These are phyloP conservation scores for Collichthys lucidus DNA, from an alignment of 2,113 vertebrate genomes.

Conservation along the genomic window DNA sequence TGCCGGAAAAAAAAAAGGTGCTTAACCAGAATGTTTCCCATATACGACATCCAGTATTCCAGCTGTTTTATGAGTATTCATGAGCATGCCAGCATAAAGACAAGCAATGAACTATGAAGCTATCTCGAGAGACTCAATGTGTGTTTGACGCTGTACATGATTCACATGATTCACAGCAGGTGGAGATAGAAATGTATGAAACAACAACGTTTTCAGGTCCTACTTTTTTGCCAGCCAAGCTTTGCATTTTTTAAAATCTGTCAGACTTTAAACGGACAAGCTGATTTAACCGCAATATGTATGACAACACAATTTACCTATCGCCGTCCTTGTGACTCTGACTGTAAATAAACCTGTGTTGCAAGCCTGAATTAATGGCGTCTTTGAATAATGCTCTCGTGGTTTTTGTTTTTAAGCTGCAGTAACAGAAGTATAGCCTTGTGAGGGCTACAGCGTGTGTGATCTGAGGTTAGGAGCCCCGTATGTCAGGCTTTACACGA, in stretches of 20 bases:
- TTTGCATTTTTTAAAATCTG: neutral
- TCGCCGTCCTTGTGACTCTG: neutral
- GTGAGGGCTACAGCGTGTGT: neutral
- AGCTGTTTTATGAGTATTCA: slow-evolving; percentile 12
- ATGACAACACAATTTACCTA: neutral
- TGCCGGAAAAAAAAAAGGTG: neutral
- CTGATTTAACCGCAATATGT: neutral
- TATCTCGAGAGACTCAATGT: neutral
- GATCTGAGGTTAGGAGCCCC: neutral
- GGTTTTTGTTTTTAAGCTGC: slow-evolving; percentile 1
- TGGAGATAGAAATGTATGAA: neutral
- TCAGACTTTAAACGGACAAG: neutral
- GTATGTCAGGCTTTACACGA: neutral
- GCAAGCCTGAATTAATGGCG: neutral
- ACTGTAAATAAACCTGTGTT: slow-evolving; percentile 2
- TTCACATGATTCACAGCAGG: neutral
- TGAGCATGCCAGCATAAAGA: neutral
- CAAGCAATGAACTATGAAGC: slow-evolving; percentile 4
- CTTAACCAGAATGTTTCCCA: neutral
- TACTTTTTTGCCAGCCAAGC: neutral
- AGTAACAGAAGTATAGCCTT: neutral
- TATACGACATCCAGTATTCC: neutral
- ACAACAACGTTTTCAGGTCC: neutral
- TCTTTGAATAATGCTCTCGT: slow-evolving; percentile 4
- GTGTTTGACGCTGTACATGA: neutral